Conservation (phyloP, 2,113 vertebrate genomes). For the Macaca mulatta region DNA sequence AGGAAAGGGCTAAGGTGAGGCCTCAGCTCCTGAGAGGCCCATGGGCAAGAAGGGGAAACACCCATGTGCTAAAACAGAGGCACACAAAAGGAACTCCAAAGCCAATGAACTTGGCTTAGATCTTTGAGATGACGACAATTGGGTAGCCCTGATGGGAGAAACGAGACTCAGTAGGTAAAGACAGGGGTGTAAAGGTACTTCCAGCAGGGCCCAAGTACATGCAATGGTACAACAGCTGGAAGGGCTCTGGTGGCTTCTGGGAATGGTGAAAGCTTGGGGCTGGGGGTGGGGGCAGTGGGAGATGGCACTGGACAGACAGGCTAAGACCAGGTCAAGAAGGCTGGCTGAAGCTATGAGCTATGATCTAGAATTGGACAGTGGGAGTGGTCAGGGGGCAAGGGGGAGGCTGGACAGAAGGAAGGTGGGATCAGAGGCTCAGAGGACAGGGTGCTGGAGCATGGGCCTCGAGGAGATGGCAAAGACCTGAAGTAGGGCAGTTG, state of each 20-base stretch:
- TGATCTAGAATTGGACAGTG: not conserved
- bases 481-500: too few species aligned
- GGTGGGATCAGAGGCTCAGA: not conserved
- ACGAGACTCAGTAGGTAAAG: not conserved
- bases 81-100: not conserved
- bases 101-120: not conserved
- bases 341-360: not conserved
- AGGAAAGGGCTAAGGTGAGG: not conserved
- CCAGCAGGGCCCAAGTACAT: too few species aligned
- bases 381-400: too few species aligned
- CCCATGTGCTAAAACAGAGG: not conserved
- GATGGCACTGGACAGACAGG: too few species aligned
- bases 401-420: not conserved
- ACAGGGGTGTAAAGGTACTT: not conserved
- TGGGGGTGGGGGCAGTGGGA: not conserved
- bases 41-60: not conserved
- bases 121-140: not conserved
- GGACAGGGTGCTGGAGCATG: not conserved
- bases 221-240: not conserved
- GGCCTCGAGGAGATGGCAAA: rapidly evolving
- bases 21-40: not conserved
- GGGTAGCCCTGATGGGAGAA: not conserved
- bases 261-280: not conserved
- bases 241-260: not conserved
- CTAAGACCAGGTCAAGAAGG: not conserved